phyloP scores from a whole-genome alignment of 2,888 invertebrate species.

The Mechanitis mazaeus region DNA sequence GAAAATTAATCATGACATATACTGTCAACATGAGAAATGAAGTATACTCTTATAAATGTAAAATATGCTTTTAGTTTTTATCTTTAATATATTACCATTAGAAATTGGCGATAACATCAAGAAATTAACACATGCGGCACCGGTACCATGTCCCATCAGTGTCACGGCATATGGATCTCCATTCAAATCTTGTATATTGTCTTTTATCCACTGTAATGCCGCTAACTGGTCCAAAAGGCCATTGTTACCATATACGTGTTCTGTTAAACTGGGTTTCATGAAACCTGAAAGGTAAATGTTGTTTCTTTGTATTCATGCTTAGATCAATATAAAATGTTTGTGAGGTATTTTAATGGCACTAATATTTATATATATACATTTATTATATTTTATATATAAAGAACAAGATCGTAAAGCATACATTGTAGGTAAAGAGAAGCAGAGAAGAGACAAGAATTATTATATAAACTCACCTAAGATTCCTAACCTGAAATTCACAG shows the following conservation, averaged over 20 bases:
- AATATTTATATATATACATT: too few species aligned
- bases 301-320: too few species aligned
- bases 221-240: conserved; percentile 96
- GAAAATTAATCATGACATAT: too few species aligned
- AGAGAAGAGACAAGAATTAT: not conserved
- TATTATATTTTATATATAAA: too few species aligned
- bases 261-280: conserved; percentile 84
- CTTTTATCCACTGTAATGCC: conserved; percentile 95
- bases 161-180: conserved; percentile 93
- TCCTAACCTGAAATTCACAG: conserved; percentile 89
- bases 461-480: conserved; percentile 80
- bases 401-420: too few species aligned
- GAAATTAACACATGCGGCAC: conserved; percentile 95
- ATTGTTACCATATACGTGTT: conserved; percentile 89
- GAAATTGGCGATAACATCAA: conserved; percentile 94
- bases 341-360: too few species aligned
- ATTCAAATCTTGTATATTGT: conserved; percentile 93
- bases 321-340: too few species aligned
- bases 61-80: too few species aligned
- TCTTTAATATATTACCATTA: conserved; percentile 60
- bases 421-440: not conserved
- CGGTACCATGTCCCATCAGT: conserved; percentile 95
- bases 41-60: too few species aligned
- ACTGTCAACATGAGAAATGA: too few species aligned
- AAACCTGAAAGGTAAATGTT: conserved; percentile 77